Conservation (phyloP, 35 echinoderm and acorn worm species). For the Lytechinus variegatus region DNA sequence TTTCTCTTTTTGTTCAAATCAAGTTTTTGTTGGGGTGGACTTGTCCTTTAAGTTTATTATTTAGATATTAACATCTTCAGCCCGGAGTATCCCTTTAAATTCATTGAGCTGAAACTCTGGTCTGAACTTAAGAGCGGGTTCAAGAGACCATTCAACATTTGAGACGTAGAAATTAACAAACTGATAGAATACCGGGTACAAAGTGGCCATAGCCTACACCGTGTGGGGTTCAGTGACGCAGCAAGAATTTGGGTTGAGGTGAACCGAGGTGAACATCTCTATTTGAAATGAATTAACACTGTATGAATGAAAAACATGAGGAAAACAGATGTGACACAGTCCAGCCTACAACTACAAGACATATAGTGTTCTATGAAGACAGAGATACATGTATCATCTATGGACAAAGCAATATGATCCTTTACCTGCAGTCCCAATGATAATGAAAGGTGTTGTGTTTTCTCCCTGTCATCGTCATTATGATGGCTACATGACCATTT, state of each 20-base stretch:
- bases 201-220: too few species aligned
- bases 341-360: background rate
- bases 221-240: background rate
- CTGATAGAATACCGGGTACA: too few species aligned
- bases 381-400: background rate
- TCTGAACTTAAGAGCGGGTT: too few species aligned
- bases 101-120: too few species aligned
- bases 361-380: background rate
- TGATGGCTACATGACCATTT: background rate
- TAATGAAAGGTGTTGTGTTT: slow-evolving; percentile 13
- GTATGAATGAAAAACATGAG: background rate
- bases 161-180: too few species aligned
- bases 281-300: background rate
- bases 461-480: background rate
- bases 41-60: too few species aligned
- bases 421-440: background rate
- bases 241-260: background rate
- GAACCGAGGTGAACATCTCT: background rate
- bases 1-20: too few species aligned
- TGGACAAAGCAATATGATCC: background rate
- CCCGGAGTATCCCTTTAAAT: too few species aligned
- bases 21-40: too few species aligned
- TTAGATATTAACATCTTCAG: too few species aligned
- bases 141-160: too few species aligned
- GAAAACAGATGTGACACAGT: slow-evolving; percentile 14